Percentiles rank a stretch among this genome's conserved stretches.
Conservation (phyloP, 2,797 vertebrate genomes). For the Phrynocephalus guinanensis region DNA sequence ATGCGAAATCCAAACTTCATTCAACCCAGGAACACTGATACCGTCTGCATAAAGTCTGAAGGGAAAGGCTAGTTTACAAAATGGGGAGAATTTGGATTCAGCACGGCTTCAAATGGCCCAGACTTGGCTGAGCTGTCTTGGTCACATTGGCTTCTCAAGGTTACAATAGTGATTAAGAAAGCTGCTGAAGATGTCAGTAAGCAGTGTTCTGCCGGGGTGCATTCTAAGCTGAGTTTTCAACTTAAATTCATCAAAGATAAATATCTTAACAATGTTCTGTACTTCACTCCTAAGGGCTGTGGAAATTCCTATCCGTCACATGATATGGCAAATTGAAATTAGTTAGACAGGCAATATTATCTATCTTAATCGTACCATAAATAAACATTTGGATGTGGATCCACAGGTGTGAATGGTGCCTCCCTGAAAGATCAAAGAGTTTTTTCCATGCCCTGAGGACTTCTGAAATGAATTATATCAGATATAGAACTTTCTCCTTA, state of each 20-base stretch:
- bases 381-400: background rate
- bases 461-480: background rate
- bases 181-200: background rate
- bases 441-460: background rate
- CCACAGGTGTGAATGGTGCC: background rate
- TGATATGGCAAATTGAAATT: background rate
- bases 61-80: background rate
- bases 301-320: background rate
- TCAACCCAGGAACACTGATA: too few species aligned
- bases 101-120: too few species aligned
- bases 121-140: too few species aligned
- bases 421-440: constrained; percentile 1
- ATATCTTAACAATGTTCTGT: background rate
- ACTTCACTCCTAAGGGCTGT: background rate
- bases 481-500: background rate
- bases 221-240: background rate
- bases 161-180: background rate
- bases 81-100: too few species aligned
- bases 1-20: too few species aligned
- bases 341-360: background rate
- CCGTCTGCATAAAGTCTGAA: too few species aligned
- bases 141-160: too few species aligned
- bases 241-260: background rate
- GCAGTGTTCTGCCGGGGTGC: background rate
- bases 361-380: constrained; percentile 1